Evolutionary conservation across 1,140 invertebrate species (phyloP).

Genomic region (Pantala flavescens): DNA sequence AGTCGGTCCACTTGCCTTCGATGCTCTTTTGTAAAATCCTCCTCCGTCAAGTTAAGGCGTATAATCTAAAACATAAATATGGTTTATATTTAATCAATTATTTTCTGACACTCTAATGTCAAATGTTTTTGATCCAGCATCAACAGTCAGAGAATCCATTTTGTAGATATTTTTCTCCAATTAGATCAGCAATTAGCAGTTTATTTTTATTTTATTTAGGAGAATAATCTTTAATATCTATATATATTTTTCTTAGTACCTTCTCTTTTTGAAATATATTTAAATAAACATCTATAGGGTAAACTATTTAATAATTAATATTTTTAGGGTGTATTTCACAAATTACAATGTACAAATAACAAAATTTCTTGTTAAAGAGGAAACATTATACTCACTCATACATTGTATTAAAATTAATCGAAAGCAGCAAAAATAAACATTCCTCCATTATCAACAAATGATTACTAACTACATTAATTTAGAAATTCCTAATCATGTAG

Average conservation of each 20-base stretch:
- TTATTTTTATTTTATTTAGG: neutral
- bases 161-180: neutral
- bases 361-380: too few relatives aligned
- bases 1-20: slow-evolving; percentile 43
- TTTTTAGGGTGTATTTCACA: too few relatives aligned
- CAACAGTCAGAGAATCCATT: neutral
- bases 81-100: slow-evolving; percentile 15
- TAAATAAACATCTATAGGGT: too few relatives aligned
- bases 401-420: too few relatives aligned
- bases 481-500: too few relatives aligned
- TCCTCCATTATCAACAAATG: too few relatives aligned
- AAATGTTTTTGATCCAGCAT: neutral
- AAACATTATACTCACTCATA: too few relatives aligned
- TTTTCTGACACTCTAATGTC: neutral
- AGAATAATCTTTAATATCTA: neutral
- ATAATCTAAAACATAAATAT: slow-evolving; percentile 36
- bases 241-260: neutral
- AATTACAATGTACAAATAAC: too few relatives aligned
- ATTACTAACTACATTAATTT: too few relatives aligned
- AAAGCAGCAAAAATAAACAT: too few relatives aligned
- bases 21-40: slow-evolving; percentile 77
- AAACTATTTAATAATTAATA: too few relatives aligned
- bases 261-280: too few relatives aligned
- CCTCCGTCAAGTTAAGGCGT: slow-evolving; percentile 60
- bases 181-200: neutral